Evolutionary conservation across 2,797 vertebrate genomes (phyloP).

Genomic region (Emys orbicularis): DNA sequence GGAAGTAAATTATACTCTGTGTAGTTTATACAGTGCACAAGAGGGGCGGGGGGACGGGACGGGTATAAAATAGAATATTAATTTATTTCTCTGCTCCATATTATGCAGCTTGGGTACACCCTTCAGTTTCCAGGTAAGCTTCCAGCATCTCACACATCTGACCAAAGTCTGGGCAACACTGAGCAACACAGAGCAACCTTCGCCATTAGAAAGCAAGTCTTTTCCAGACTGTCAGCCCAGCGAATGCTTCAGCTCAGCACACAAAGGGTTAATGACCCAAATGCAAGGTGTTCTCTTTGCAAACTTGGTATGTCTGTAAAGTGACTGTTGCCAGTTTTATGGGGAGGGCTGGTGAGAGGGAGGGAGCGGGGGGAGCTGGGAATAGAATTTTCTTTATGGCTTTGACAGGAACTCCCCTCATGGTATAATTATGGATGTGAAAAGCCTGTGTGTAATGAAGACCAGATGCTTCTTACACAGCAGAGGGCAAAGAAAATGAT

Average conservation of each 20-base stretch:
- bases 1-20: not conserved
- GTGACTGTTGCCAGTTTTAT: conserved; percentile 54
- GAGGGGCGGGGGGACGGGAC: not conserved
- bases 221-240: not conserved
- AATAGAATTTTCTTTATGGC: conserved; percentile 73
- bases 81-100: not conserved
- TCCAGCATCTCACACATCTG: fast-evolving
- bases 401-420: conserved; percentile 80
- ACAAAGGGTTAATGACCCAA: conserved; percentile 21
- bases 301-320: conserved; percentile 43
- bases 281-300: not conserved
- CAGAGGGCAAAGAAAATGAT: too few relatives aligned
- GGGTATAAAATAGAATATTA: fast-evolving
- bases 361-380: not conserved
- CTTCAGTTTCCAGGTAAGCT: not conserved
- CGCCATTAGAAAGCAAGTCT: fast-evolving
- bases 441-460: conserved; percentile 75
- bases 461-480: conserved; percentile 78
- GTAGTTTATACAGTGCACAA: fast-evolving
- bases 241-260: not conserved
- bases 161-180: not conserved
- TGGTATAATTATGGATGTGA: conserved; percentile 79
- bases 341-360: conserved; percentile 3
- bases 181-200: not conserved
- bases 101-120: fast-evolving